These are phyloP conservation scores for Zapus hudsonius DNA, from an alignment of 2,113 vertebrate genomes.

Conservation along the genomic window DNA sequence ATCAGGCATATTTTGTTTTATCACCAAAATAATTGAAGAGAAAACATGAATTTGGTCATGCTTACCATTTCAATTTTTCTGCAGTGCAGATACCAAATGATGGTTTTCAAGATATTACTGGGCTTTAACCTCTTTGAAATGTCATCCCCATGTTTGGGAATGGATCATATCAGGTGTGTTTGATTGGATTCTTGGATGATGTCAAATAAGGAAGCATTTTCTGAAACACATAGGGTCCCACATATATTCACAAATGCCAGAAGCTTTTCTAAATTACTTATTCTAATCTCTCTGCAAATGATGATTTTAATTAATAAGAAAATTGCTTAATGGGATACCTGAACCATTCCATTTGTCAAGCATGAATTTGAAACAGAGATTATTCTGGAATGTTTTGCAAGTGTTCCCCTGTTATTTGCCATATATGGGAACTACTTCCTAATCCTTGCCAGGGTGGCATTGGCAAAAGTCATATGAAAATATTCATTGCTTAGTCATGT, in stretches of 20 bases:
- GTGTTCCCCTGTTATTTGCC: not conserved
- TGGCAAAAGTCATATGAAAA: not conserved
- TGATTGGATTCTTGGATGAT: not conserved
- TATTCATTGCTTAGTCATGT: not conserved
- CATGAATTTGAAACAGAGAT: slow-evolving; percentile 56
- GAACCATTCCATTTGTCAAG: slow-evolving; percentile 21
- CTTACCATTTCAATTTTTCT: slow-evolving; percentile 55
- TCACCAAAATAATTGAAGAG: slow-evolving; percentile 55
- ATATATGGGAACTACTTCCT: slow-evolving; percentile 8
- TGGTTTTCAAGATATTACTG: slow-evolving; percentile 65
- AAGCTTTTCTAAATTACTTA: slow-evolving; percentile 62
- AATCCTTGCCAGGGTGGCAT: not conserved
- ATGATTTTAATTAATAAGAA: slow-evolving; percentile 58
- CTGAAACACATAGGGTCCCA: not conserved
- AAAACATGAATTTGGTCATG: slow-evolving; percentile 20
- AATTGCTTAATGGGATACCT: slow-evolving; percentile 44
- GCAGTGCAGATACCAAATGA: not conserved
- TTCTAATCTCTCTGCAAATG: slow-evolving; percentile 61
- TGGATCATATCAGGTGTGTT: not conserved
- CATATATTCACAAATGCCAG: slow-evolving; percentile 16
- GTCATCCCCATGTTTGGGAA: not conserved
- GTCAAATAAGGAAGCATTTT: slow-evolving; percentile 65
- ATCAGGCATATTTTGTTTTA: slow-evolving; percentile 66
- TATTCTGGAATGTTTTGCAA: not conserved
- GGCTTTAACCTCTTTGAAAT: slow-evolving; percentile 52